Conservation (phyloP, 2,797 vertebrate genomes). For the Pangasius djambal region DNA sequence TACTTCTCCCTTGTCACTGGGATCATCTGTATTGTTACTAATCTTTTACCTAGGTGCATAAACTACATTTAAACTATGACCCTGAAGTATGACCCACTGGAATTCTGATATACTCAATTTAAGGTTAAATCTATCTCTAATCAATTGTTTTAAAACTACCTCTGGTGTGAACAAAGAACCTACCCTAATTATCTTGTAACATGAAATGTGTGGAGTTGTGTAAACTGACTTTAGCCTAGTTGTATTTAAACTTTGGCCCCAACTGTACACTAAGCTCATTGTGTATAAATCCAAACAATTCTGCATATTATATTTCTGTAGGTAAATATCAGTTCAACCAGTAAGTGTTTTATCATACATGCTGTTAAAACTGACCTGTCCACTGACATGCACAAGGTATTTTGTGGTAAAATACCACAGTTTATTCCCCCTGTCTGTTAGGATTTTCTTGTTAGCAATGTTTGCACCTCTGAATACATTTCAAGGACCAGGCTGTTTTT, state of each 20-base stretch:
- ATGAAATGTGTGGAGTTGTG: no score
- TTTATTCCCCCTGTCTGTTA: background rate
- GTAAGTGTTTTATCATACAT: background rate
- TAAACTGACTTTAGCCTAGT: background rate
- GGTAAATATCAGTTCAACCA: background rate
- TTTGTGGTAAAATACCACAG: background rate
- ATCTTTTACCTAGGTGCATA: background rate
- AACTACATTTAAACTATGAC: background rate
- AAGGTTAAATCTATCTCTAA: no score
- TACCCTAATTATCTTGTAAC: background rate
- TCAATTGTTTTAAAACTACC: background rate
- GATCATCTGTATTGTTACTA: background rate
- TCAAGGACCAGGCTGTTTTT: background rate
- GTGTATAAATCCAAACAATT: background rate
- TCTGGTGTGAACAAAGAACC: background rate
- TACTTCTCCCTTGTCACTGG: background rate
- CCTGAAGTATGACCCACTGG: background rate
- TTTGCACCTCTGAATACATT: background rate
- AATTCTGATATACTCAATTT: no score
- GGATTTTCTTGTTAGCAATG: background rate
- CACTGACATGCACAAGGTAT: background rate
- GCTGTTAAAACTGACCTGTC: background rate
- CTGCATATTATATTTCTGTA: background rate
- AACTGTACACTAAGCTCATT: background rate
- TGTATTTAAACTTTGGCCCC: background rate